phyloP scores from a whole-genome alignment of 1,140 invertebrate genomes.

The Augochlora pura region DNA sequence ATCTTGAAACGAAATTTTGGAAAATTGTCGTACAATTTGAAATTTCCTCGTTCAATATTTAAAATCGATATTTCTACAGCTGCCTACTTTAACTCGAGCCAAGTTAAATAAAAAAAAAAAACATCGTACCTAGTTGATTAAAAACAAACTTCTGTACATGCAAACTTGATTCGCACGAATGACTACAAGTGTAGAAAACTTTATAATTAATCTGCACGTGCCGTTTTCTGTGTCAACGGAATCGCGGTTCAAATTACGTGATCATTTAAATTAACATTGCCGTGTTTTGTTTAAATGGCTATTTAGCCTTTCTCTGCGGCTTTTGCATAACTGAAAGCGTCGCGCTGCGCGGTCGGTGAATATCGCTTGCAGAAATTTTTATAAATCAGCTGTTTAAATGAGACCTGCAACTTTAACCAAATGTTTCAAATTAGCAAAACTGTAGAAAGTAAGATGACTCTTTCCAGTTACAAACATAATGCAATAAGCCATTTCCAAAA shows the following conservation, averaged over 20 bases:
- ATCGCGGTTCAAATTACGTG: background rate
- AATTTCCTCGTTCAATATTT: no score
- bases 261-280: background rate
- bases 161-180: no score
- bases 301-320: background rate
- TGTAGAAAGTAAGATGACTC: background rate
- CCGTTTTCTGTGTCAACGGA: background rate
- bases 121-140: no score
- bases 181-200: no score
- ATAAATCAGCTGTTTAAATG: background rate
- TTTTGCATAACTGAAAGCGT: background rate
- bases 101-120: no score
- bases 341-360: background rate
- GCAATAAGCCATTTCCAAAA: background rate
- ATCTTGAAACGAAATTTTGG: no score
- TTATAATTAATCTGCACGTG: background rate
- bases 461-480: background rate
- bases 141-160: no score
- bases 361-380: background rate
- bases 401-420: background rate
- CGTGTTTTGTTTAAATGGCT: background rate
- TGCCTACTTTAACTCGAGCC: no score
- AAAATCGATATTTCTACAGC: no score
- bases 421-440: background rate
- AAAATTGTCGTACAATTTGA: no score